phyloP scores from a whole-genome alignment of 2,113 vertebrate species.

The Marcusenius ussheri region DNA sequence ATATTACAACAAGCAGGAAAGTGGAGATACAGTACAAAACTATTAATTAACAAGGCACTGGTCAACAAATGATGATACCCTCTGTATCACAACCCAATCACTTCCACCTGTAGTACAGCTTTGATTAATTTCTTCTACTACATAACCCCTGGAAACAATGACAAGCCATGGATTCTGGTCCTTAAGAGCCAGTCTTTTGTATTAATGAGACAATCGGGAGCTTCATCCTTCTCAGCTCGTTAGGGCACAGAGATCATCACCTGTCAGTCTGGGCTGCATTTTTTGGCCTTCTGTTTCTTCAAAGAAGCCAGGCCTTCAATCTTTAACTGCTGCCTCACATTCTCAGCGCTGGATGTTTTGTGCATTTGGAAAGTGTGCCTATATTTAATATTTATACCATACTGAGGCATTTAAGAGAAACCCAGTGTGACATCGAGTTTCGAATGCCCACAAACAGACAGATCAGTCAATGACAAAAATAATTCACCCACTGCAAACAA shows the following conservation, averaged over 20 bases:
- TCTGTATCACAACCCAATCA: not conserved
- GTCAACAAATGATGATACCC: not conserved
- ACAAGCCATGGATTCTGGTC: not conserved
- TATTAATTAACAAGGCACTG: not conserved
- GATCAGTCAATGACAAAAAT: not conserved
- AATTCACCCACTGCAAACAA: not conserved
- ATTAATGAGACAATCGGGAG: not conserved
- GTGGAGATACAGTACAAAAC: not conserved
- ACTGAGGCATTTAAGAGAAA: not conserved
- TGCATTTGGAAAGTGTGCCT: not conserved
- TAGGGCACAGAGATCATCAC: not conserved
- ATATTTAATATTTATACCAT: not conserved
- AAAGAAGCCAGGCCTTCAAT: not conserved
- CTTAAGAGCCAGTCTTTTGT: not conserved
- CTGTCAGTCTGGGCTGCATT: not conserved
- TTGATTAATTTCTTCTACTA: not conserved
- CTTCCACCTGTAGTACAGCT: not conserved
- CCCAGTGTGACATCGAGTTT: not conserved
- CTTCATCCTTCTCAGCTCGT: not conserved
- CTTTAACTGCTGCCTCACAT: not conserved
- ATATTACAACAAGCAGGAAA: not conserved
- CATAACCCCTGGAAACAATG: not conserved
- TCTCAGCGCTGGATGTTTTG: not conserved
- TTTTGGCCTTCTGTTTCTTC: not conserved
- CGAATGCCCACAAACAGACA: not conserved